Evolutionary conservation across 2,113 vertebrate species (phyloP).

Genomic region (Megalops atlanticus): DNA sequence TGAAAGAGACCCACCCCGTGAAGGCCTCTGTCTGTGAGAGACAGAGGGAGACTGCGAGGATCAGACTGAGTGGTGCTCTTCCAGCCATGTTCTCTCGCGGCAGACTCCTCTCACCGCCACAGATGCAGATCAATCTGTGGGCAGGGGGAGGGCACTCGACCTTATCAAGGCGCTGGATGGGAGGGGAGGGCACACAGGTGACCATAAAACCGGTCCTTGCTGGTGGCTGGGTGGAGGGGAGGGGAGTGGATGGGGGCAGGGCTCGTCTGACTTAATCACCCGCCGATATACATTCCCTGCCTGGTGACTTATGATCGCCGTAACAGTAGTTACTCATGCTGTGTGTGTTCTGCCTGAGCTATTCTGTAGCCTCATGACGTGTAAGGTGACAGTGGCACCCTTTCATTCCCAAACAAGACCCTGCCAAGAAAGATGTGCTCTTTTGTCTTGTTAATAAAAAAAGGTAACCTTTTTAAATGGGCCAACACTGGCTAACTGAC

Average conservation of each 20-base stretch:
- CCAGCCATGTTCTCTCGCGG: conserved; percentile 1
- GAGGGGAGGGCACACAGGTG: neutral
- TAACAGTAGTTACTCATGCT: too few species aligned
- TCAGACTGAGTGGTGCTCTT: neutral
- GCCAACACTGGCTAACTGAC: too few species aligned
- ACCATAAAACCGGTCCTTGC: conserved; percentile 6
- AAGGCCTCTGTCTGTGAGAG: neutral
- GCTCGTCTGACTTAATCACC: neutral
- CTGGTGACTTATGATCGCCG: too few species aligned
- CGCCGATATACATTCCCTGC: neutral
- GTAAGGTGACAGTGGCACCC: too few species aligned
- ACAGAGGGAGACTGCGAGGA: neutral
- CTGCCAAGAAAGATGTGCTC: too few species aligned
- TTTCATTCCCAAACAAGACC: too few species aligned
- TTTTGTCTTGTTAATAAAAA: too few species aligned
- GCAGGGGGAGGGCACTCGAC: neutral
- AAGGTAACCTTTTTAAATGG: too few species aligned
- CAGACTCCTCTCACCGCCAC: neutral
- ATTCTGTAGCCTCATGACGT: too few species aligned
- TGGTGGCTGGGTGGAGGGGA: neutral
- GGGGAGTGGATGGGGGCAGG: neutral
- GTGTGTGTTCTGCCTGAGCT: too few species aligned
- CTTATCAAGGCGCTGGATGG: neutral
- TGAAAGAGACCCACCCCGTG: conserved; percentile 17
- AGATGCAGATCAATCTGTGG: neutral